These are phyloP conservation scores for Eueremaeus valkanovi DNA, from an alignment of 2,888 invertebrate genomes.

Conservation along the genomic window DNA sequence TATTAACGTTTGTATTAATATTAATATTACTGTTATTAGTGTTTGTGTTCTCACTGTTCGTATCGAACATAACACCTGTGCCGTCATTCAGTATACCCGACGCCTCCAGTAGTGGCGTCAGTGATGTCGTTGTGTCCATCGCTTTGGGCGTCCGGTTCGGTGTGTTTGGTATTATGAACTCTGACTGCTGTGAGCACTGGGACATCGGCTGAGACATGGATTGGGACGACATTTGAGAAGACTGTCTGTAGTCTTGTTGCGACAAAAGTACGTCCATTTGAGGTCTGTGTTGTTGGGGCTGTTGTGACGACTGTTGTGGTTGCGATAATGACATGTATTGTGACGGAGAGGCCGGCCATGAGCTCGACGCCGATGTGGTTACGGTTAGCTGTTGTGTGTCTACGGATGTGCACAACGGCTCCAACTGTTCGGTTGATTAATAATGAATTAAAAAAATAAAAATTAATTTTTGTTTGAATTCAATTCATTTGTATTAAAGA, in stretches of 20 bases:
- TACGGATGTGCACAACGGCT: neutral
- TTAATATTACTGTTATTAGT: neutral
- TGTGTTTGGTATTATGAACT: neutral
- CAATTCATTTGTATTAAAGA: no score
- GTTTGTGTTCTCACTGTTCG: neutral
- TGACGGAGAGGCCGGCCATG: neutral
- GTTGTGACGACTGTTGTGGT: neutral
- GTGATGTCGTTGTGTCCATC: neutral
- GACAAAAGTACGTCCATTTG: slow-evolving; percentile 14
- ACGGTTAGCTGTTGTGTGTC: neutral
- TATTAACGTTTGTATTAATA: neutral
- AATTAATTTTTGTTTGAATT: no score
- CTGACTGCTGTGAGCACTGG: neutral
- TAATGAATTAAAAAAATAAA: no score
- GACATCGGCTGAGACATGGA: neutral
- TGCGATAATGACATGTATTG: slow-evolving; percentile 21
- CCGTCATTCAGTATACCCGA: neutral
- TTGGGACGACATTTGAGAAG: neutral
- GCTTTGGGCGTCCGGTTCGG: neutral
- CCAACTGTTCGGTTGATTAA: neutral
- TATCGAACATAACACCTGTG: neutral
- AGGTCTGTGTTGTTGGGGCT: slow-evolving; percentile 10
- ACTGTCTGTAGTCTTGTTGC: neutral
- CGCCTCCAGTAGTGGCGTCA: neutral
- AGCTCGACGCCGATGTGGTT: neutral